Evolutionary conservation across 1,140 invertebrate species (phyloP).

Genomic region (Leptopilina clavipes): DNA sequence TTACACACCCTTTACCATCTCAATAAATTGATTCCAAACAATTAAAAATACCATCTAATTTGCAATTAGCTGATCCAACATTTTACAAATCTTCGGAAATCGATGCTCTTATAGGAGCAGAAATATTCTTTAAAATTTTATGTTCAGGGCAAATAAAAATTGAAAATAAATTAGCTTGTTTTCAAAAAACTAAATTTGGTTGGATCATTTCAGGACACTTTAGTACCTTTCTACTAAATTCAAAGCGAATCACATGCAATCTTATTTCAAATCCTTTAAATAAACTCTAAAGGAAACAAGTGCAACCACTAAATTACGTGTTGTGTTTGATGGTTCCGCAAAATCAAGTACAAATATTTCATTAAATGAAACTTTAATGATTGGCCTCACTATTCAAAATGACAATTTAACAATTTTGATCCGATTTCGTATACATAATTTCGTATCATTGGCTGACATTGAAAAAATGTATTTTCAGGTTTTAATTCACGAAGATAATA

Average conservation of each 20-base stretch:
- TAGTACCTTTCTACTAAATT: background rate
- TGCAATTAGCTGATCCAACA: constrained; percentile 7
- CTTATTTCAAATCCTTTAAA: background rate
- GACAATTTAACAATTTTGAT: constrained; percentile 36
- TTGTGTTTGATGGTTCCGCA: constrained; percentile 37
- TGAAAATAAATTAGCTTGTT: background rate
- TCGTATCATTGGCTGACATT: constrained; percentile 41
- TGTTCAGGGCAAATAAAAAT: constrained; percentile 15
- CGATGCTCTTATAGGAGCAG: constrained; percentile 32
- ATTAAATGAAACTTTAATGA: constrained; percentile 34
- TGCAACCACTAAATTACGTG: background rate
- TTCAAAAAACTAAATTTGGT: constrained; percentile 32
- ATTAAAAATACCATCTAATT: constrained; percentile 12
- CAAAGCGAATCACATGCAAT: background rate
- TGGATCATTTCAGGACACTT: constrained; percentile 28
- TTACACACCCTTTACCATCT: constrained; percentile 34
- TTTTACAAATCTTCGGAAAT: constrained; percentile 16
- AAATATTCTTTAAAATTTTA: constrained; percentile 20
- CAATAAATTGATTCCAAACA: constrained; percentile 29
- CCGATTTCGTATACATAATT: constrained; percentile 34
- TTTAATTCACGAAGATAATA: constrained; percentile 16
- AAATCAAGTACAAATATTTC: constrained; percentile 4
- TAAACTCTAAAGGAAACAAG: background rate
- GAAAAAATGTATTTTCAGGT: constrained; percentile 43
- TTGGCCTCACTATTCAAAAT: constrained; percentile 29